These are phyloP conservation scores for Abrostola tripartita DNA, from an alignment of 2,888 invertebrate genomes.

Conservation along the genomic window DNA sequence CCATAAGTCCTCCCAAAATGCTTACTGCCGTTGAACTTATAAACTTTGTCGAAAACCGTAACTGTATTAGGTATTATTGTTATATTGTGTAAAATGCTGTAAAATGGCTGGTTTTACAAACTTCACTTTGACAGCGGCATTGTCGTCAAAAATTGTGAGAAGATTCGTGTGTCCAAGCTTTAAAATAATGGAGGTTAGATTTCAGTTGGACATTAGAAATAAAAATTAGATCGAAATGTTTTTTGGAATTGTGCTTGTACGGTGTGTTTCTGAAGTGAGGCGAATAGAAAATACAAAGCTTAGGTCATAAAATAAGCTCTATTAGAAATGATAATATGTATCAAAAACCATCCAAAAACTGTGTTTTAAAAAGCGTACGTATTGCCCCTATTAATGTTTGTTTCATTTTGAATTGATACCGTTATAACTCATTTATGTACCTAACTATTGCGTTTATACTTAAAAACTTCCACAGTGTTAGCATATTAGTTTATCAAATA, in stretches of 20 bases:
- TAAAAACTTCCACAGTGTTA: too few relatives aligned
- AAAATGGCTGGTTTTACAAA: conserved; percentile 5
- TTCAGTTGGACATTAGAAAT: not conserved
- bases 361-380: too few relatives aligned
- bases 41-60: not conserved
- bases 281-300: not conserved
- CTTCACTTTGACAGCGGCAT: conserved; percentile 14
- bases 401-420: too few relatives aligned
- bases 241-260: not conserved
- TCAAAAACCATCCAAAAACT: too few relatives aligned
- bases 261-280: too few relatives aligned
- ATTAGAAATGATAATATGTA: too few relatives aligned
- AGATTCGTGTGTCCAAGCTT: not conserved
- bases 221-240: not conserved
- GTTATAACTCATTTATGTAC: too few relatives aligned
- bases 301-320: too few relatives aligned
- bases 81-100: conserved; percentile 3
- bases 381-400: too few relatives aligned
- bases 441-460: too few relatives aligned
- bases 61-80: conserved; percentile 1
- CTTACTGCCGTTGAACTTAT: not conserved
- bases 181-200: conserved; percentile 4
- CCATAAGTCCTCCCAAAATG: not conserved
- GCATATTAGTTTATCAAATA: too few relatives aligned
- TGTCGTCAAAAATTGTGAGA: conserved; percentile 7